Evolutionary conservation across 1,140 invertebrate genomes (phyloP).

Genomic region (Lordiphosa stackelbergi): DNA sequence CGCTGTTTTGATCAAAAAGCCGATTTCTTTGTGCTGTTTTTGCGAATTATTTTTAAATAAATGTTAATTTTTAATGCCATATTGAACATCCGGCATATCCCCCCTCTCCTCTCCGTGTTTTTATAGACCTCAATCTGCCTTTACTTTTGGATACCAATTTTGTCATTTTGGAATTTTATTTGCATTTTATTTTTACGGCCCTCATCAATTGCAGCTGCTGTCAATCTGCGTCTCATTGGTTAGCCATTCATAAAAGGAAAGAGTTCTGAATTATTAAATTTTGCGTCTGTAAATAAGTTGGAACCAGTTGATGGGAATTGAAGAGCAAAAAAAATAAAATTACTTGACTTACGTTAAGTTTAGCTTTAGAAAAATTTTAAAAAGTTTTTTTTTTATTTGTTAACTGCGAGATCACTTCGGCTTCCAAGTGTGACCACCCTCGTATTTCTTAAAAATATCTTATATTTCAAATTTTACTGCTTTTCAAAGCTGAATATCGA

Average conservation of each 20-base stretch:
- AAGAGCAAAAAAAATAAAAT: too few species aligned
- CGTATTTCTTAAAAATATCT: too few species aligned
- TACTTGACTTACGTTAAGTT: too few species aligned
- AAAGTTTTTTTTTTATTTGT: too few species aligned
- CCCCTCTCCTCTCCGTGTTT: constrained; percentile 1
- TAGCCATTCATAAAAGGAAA: constrained; percentile 46
- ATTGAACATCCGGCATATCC: constrained; percentile 48
- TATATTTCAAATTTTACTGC: too few species aligned
- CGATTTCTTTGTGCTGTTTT: constrained; percentile 45
- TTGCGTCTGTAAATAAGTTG: too few species aligned
- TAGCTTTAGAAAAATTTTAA: too few species aligned
- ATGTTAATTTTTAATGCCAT: constrained; percentile 61
- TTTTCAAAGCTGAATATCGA: too few species aligned
- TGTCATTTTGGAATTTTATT: constrained; percentile 16
- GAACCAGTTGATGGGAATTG: too few species aligned
- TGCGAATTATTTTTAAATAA: constrained; percentile 44
- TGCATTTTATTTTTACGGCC: constrained; percentile 24
- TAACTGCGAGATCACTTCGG: too few species aligned
- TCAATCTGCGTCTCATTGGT: constrained; percentile 24
- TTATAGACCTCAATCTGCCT: constrained; percentile 31
- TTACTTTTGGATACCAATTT: constrained; percentile 30
- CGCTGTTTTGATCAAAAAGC: constrained; percentile 34
- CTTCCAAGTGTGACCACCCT: too few species aligned
- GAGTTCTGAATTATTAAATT: constrained; percentile 58
- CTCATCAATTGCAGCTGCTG: constrained; percentile 64